Base-by-base conservation (phyloP, 2,888 invertebrate genomes). In the Nipponacmea schrenckii region DNA sequence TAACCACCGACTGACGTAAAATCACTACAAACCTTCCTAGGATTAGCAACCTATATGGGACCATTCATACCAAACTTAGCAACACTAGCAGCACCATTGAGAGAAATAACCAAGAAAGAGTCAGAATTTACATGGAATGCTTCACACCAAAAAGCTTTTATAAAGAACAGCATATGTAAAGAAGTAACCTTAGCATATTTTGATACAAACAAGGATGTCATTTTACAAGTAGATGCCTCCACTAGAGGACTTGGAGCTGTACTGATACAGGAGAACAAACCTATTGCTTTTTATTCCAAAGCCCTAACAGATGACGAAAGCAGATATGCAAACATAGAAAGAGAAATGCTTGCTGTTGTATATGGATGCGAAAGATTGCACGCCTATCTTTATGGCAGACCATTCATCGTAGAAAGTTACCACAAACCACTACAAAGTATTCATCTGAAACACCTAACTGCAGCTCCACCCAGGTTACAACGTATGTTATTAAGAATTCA, bases 271-370 rank as follows among this genome's bases (percentile, higher is more conserved):
- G 71, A 81, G 17, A 68, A 67, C 20, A 71, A 62, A 62, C 80
- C 78, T 0, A 73, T 82, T 3, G 74, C 75, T 1, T 83, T 74
- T 67, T 79, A 81, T 27, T 81, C 80, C 0, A 79, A 79, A 72
- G 65, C 80, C 2, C 67, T 83, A 10, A 80, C 78, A 2, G 65
- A 67, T 24, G 70, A 76, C n/a, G 27, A 66, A 45, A 20, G 44
- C 12, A 62, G 73, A 20, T 74, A 76, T 62, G 63, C 72, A 5
- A 71, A 78, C 56, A 79, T 75, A 3, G 69, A 77, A 66, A 62
- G 72, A 26, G 70, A 79, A 70, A 67, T 67, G 15, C 67, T 76
- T 17, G 39, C 39, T 39, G 39, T 39, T 10, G 39, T 39, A 39
- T 39, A 39, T 39, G 39, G 39, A 39, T 39, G 74, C 75, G 68